Percentiles rank a stretch among this genome's conserved stretches.
Conservation (phyloP, 2,113 vertebrate species). For the Prionailurus viverrinus region DNA sequence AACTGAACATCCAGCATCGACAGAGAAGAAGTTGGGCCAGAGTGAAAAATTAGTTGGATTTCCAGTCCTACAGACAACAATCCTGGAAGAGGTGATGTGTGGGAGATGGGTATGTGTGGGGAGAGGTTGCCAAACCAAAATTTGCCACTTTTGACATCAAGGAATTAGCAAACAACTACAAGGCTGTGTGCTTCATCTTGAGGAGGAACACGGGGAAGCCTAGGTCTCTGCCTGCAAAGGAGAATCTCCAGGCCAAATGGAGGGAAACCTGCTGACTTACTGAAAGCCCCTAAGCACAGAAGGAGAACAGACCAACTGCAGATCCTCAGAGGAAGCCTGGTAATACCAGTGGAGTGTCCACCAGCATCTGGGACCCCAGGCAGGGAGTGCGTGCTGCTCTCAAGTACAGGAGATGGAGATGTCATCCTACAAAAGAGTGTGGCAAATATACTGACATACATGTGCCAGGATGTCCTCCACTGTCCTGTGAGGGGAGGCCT, state of each 20-base stretch:
- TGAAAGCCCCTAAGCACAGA: neutral
- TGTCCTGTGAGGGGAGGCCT: rapidly evolving
- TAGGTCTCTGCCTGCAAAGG: neutral
- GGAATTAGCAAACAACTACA: neutral
- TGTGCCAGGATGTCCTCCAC: neutral
- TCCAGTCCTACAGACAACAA: neutral
- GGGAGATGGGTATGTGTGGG: neutral
- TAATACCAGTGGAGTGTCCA: neutral
- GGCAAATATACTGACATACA: too few relatives aligned
- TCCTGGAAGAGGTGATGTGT: neutral
- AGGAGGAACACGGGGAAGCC: neutral
- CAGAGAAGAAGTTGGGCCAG: neutral
- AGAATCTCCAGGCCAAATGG: neutral
- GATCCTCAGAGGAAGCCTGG: neutral
- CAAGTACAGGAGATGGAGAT: neutral
- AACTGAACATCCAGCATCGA: neutral
- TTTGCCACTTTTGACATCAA: neutral
- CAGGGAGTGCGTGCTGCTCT: neutral
- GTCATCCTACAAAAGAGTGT: neutral
- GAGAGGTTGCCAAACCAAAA: neutral
- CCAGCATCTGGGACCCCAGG: too few relatives aligned
- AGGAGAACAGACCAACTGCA: neutral
- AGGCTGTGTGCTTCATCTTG: neutral
- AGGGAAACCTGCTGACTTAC: neutral
- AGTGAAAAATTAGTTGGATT: neutral